Evolutionary conservation across 2,797 vertebrate genomes (phyloP), one percentile per base, ranked within the genome.

Genomic region (Liasis olivaceus): DNA sequence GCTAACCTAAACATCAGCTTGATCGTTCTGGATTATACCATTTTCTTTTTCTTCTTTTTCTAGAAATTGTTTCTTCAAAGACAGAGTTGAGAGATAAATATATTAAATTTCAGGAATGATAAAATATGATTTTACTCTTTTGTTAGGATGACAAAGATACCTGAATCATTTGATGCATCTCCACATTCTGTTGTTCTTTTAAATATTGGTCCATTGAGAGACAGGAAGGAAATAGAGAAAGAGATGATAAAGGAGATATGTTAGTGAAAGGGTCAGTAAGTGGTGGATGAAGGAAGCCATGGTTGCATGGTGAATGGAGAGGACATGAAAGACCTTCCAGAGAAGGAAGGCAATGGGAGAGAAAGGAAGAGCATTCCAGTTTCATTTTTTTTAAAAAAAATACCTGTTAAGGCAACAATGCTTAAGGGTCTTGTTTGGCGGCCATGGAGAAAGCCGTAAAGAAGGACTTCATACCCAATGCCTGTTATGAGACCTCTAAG

Each of bases 391-490:
- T 14, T 0, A 14, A 77, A 94, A 63, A n/a, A 88, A 97, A 97
- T 99, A 99, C 99, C 99, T 99, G 99, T 99, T 97, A 98, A 96
- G 97, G 98, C 98, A 98, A 99, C 98, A 98, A 98, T 97, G 88
- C 97, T 99, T 98, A 99, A 97, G 96, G 99, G 98, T 95, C 98
- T 98, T 98, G 99, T 99, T 97, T 98, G 98, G 95, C 98, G 98
- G 97, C 99, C 99, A 95, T 98, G 98, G 96, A 98, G 98, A 97
- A 98, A 98, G 95, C 99, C 99, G 90, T 98, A 99, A 98, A 99
- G 98, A 96, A 98, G 97, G 98, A 99, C 98, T 98, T 99, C 99
- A 98, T 99, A 99, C 98, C 98, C 99, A 98, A 99, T 99, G 97
- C 99, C 99, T 42, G 99, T 99, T 97, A 99, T 99, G 97, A 99